Base-by-base conservation (phyloP, 1,140 invertebrate genomes). In the Pseudomyrmex cubaensis region DNA sequence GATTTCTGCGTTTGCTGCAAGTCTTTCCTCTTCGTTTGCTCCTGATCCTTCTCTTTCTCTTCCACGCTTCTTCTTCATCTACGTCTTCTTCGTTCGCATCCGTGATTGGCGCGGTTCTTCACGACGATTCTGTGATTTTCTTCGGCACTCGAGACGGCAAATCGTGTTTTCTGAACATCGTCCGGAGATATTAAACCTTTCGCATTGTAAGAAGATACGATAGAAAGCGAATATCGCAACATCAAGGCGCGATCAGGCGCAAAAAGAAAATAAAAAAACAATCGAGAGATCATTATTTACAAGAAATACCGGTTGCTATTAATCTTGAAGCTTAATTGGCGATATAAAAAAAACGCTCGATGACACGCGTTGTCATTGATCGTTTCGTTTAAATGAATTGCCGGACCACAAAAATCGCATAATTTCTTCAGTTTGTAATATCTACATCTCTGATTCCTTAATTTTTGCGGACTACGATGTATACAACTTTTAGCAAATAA, bases 1-100 rank as follows among this genome's bases (percentile, higher is more conserved):
- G 54, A 74, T 84, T 78, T 86, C 85, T 89, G 54, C 52, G 83
- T 86, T 90, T 89, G 54, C 85, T 74, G 72, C 87, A 88, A 90
- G 82, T 88, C 84, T 85, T 86, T 86, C 83, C 74, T 72, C 54
- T 70, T 78, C 76, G 63, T 74, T 70, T 62, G 61, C 74, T 84
- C 62, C 59, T 84, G 67, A 83, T 76, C 61, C 67, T 69, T 50
- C 35, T 46, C 64, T 22, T 76, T 61, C 57, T 74, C 62, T 83
- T 61, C 70, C 59, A 46, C 52, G 54, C 52, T 44, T 54, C 77
- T 64, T 67, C 78, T 72, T 88, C 83, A 64, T 80, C 74, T 62
- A 70, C 35, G 57, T 20, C 73, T 10, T 48, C 62, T 44, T 63
- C 63, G 57, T 56, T 50, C 50, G 15, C 73, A n/a, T 35, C 74